These are phyloP conservation scores for Temnothorax unifasciatus DNA, from an alignment of 2,888 invertebrate species.

Conservation along the genomic window DNA sequence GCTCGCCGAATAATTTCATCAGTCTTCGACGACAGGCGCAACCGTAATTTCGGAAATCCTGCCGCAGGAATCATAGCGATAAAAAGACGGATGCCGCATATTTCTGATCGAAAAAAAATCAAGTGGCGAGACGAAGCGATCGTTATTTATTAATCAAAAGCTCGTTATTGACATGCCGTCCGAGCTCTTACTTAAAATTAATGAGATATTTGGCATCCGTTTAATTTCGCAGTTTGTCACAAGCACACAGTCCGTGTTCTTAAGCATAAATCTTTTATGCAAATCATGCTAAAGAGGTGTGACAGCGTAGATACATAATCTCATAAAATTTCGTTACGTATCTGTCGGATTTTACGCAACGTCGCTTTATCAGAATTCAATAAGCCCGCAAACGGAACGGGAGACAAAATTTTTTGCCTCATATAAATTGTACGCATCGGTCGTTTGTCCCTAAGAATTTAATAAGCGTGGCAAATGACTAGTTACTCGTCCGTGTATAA, in stretches of 20 bases:
- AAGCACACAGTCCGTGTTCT: background rate
- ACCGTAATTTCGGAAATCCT: conserved; percentile 16
- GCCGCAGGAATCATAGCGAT: background rate
- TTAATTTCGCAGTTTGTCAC: conserved; percentile 27
- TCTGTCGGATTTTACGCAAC: background rate
- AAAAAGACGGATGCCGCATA: background rate
- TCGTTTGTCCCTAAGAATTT: conserved; percentile 16
- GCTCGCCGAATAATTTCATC: conserved; percentile 9
- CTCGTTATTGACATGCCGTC: background rate
- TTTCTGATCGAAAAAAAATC: background rate
- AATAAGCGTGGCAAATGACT: conserved; percentile 36
- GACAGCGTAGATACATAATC: background rate
- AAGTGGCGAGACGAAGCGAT: background rate
- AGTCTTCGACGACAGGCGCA: conserved; percentile 13
- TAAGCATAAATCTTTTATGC: conserved; percentile 22
- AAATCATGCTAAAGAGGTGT: background rate
- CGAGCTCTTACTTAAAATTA: background rate
- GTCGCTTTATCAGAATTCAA: conserved; percentile 4
- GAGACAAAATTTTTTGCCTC: background rate
- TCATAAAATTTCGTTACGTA: background rate
- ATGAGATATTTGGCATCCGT: conserved; percentile 6
- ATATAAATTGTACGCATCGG: background rate
- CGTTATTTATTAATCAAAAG: conserved; percentile 18
- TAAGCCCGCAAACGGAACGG: background rate
- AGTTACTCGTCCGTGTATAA: conserved; percentile 20